phyloP scores from a whole-genome alignment of 2,888 invertebrate species.

The Oscheius myriophilus region DNA sequence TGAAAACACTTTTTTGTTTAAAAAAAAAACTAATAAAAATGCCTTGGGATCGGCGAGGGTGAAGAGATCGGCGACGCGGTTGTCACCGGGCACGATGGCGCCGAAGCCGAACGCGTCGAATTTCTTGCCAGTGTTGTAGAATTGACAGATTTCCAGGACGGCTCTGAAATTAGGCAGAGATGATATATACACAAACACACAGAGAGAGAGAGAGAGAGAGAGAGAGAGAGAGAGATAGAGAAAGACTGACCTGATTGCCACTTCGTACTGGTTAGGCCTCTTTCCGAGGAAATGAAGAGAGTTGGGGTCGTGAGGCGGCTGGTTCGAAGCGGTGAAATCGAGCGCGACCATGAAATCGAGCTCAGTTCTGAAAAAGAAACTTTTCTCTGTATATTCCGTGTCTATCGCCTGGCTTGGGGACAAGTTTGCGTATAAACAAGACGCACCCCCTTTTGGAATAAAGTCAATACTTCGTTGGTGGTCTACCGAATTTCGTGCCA shows the following conservation, averaged over 20 bases:
- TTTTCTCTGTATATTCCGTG: no score
- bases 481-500: no score
- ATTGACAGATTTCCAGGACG: constrained; percentile 62
- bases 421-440: no score
- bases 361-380: constrained; percentile 70
- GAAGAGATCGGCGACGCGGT: constrained; percentile 74
- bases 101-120: constrained; percentile 76
- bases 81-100: constrained; percentile 74
- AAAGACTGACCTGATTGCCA: constrained; percentile 68
- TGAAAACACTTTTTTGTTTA: not conserved
- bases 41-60: constrained; percentile 64
- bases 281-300: constrained; percentile 72
- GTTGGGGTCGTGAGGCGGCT: constrained; percentile 70
- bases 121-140: constrained; percentile 72
- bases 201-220: not conserved
- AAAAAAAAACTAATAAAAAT: not conserved
- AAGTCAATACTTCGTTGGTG: no score
- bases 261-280: constrained; percentile 74
- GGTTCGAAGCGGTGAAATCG: constrained; percentile 75
- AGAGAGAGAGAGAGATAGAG: not conserved
- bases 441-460: no score
- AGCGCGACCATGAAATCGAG: constrained; percentile 74
- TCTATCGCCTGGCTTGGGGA: no score
- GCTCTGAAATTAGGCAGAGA: constrained; percentile 31
- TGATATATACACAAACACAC: no score